Evolutionary conservation across 2,113 vertebrate species (phyloP).

Genomic region (Leptosomus discolor): DNA sequence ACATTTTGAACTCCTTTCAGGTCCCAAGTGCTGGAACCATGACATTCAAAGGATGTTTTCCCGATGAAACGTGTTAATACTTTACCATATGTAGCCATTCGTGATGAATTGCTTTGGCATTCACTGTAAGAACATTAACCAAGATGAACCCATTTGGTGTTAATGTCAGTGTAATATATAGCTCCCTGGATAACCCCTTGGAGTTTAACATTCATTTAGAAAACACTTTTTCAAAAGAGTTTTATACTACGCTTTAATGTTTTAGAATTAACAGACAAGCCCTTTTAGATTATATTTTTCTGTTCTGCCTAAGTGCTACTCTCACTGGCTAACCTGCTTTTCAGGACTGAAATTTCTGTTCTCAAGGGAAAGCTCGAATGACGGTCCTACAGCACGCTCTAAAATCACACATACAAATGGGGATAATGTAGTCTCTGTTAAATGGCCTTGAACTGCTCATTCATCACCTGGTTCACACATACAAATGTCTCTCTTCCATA

Average conservation of each 20-base stretch:
- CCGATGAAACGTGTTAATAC: slow-evolving; percentile 52
- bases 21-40: neutral
- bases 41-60: slow-evolving; percentile 61
- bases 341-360: neutral
- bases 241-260: neutral
- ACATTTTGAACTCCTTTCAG: neutral
- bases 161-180: slow-evolving; percentile 62
- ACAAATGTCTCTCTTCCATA: neutral
- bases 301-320: neutral
- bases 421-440: neutral
- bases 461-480: neutral
- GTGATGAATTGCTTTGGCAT: slow-evolving; percentile 66
- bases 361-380: neutral
- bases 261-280: slow-evolving; percentile 1
- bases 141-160: slow-evolving; percentile 63
- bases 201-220: slow-evolving; percentile 43
- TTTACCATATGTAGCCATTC: slow-evolving; percentile 37
- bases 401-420: neutral
- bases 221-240: slow-evolving; percentile 10
- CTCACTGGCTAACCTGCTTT: neutral
- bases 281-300: neutral
- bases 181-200: slow-evolving; percentile 40
- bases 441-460: neutral
- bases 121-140: slow-evolving; percentile 63
- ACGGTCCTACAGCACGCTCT: neutral